Evolutionary conservation across 1,140 invertebrate genomes (phyloP).

Genomic region (Drosophila varians): DNA sequence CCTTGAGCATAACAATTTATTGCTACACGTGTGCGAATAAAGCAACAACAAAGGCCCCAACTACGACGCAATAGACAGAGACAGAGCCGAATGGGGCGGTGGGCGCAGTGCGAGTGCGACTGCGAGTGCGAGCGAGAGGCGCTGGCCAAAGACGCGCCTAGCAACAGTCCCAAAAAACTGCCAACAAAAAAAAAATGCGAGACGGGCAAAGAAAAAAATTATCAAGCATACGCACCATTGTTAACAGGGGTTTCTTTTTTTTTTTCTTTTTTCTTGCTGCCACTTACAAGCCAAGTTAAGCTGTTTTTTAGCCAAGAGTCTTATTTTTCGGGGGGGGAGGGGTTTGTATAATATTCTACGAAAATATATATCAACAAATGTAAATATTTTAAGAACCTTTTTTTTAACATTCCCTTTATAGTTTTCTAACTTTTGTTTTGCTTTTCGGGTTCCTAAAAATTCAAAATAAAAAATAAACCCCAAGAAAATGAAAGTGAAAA

Average conservation of each 20-base stretch:
- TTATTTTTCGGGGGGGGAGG: no score
- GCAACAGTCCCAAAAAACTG: slow-evolving; percentile 50
- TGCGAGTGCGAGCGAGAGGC: not conserved
- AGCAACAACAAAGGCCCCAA: slow-evolving; percentile 34
- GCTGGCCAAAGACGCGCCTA: slow-evolving; percentile 56
- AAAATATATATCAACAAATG: no score
- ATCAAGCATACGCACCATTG: slow-evolving; percentile 9
- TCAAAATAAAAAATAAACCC: not conserved
- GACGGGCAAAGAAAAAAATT: not conserved
- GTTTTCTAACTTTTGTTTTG: not conserved
- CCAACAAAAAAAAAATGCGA: not conserved
- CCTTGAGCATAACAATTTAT: slow-evolving; percentile 81
- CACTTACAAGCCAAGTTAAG: no score
- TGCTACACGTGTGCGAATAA: slow-evolving; percentile 78
- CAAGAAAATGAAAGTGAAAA: not conserved
- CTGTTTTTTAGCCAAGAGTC: no score
- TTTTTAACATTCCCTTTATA: not conserved
- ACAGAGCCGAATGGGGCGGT: not conserved
- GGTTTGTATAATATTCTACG: no score
- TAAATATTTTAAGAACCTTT: no score
- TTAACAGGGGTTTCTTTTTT: not conserved
- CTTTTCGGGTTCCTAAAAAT: not conserved
- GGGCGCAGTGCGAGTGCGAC: not conserved
- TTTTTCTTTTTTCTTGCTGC: not conserved
- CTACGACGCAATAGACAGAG: slow-evolving; percentile 33